Evolutionary conservation across 2,888 invertebrate genomes (phyloP), one percentile per base, ranked within the genome.

Genomic region (Nomada fabriciana): DNA sequence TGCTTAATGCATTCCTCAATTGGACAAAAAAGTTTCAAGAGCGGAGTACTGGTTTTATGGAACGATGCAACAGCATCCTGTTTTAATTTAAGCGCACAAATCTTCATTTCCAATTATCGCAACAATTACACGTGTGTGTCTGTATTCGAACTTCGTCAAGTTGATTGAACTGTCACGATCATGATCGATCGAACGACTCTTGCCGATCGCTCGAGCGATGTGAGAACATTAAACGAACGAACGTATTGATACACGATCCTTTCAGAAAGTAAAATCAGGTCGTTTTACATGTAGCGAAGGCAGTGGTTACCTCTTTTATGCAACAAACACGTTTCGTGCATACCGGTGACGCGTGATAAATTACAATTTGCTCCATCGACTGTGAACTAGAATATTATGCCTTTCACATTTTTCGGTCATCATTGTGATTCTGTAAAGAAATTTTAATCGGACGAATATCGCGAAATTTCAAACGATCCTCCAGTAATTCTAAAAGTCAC

Each of bases 301-400:
- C 50, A 82, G 75, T 25, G 82, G 76, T 72, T 65, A 69, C 69
- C 69, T 73, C 69, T 65, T 82, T 82, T 82, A 82, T 82, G 82
- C 82, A 82, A 82, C 82, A 82, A 82, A 82, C 82, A 82, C 76
- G 82, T 82, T 82, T 82, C 72, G 72, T 20, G 72, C 82, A 82
- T 82, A 82, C 82, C 82, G 61, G 61, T 65, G 73, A 69, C 82
- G 73, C 82, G 76, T 81, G 82, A 82, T 82, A 82, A 73, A 69
- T 82, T 76, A 76, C 82, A 82, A 76, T 82, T 76, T 69, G 72
- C 72, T 82, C 23, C 42, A 29, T 72, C 82, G 63, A 60, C 67
- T 55, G 68, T 50, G 42, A 69, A 76, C 82, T 53, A 53, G 43
- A 23, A 59, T 67, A 50, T 18, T 20, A 18, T 5, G 5, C 29